These are phyloP conservation scores for Hydractinia symbiolongicarpus DNA, from an alignment of 30 jellyfish, hydroid and myxozoan species.

Conservation along the genomic window DNA sequence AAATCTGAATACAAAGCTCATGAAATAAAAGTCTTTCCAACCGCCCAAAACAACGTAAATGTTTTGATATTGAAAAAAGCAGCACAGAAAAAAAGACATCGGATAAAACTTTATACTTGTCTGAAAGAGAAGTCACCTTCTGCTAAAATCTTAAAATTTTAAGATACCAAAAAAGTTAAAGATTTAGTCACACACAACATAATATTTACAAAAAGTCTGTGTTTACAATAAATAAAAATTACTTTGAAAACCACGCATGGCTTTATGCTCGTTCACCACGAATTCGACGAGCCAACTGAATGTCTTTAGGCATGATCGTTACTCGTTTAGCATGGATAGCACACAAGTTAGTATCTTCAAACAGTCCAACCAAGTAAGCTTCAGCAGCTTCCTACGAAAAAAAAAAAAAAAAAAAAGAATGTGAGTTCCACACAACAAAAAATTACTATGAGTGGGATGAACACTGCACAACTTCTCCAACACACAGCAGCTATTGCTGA, in stretches of 20 bases:
- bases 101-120: no score
- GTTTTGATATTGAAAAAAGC: no score
- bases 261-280: conserved; percentile 95
- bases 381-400: conserved; percentile 94
- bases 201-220: no score
- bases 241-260: neutral
- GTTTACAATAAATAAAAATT: no score
- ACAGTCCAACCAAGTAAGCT: conserved; percentile 95
- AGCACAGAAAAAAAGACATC: no score
- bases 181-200: no score
- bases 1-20: no score
- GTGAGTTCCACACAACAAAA: neutral
- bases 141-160: no score
- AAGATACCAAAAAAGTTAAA: no score
- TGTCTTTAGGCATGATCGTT: conserved; percentile 99
- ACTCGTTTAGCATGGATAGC: conserved; percentile 99
- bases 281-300: conserved; percentile 93
- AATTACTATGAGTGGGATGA: neutral
- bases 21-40: no score
- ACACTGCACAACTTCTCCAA: neutral
- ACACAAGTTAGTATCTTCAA: conserved; percentile 96
- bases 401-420: neutral
- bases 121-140: no score
- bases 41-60: no score
- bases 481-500: neutral